Conservation (phyloP, 2,888 invertebrate species). For the Latheticus oryzae region DNA sequence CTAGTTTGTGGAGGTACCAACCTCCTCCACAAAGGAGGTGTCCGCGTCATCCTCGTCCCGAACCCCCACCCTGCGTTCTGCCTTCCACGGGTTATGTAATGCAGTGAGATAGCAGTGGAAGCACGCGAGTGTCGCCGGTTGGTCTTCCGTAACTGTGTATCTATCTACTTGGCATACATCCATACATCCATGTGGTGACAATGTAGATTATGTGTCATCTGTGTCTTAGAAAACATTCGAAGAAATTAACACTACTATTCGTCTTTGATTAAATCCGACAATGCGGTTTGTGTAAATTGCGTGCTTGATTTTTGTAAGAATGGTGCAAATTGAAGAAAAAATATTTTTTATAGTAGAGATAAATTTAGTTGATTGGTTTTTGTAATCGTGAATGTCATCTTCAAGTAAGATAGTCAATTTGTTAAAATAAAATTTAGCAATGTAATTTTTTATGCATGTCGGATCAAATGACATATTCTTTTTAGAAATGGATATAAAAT, state of each 20-base stretch:
- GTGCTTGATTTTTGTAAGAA: too few relatives aligned
- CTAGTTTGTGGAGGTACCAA: too few relatives aligned
- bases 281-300: slow-evolving; percentile 15
- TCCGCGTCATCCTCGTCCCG: slow-evolving; percentile 47
- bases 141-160: slow-evolving; percentile 29
- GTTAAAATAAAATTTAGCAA: too few relatives aligned
- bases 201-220: slow-evolving; percentile 21
- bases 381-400: slow-evolving; percentile 6
- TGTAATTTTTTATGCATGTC: too few relatives aligned
- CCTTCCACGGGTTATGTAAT: slow-evolving; percentile 55
- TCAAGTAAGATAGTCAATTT: slow-evolving; percentile 6
- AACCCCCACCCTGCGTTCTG: slow-evolving; percentile 39
- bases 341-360: too few relatives aligned
- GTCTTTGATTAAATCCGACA: too few relatives aligned
- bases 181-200: slow-evolving; percentile 22
- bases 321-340: too few relatives aligned
- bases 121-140: slow-evolving; percentile 45
- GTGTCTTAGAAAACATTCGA: slow-evolving; percentile 2
- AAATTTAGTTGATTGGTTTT: too few relatives aligned
- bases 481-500: too few relatives aligned
- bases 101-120: slow-evolving; percentile 51
- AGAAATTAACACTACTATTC: slow-evolving; percentile 18
- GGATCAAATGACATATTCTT: too few relatives aligned
- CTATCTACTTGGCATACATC: slow-evolving; percentile 17
- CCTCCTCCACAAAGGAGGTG: not conserved